These are phyloP conservation scores for Drosophila testacea DNA, from an alignment of 2,888 invertebrate species.

Conservation along the genomic window DNA sequence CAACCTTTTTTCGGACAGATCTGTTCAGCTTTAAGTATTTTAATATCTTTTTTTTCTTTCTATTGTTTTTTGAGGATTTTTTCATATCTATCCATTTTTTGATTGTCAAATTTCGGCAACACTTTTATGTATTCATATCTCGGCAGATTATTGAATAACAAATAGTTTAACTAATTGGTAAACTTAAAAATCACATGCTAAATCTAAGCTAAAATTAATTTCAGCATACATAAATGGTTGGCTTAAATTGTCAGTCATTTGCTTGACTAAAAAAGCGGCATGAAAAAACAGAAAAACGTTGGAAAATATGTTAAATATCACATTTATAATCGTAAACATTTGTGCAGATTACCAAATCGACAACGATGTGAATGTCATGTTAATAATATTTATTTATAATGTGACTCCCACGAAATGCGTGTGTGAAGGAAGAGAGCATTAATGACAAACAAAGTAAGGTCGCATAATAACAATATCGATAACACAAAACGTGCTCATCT, in stretches of 20 bases:
- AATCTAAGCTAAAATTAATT: not conserved
- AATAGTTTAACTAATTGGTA: not conserved
- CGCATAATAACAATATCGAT: conserved; percentile 49
- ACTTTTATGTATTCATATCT: not conserved
- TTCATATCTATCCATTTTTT: too few species aligned
- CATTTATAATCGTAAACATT: conserved; percentile 29
- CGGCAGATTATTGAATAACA: not conserved
- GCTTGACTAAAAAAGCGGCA: not conserved
- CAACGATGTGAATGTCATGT: conserved; percentile 36
- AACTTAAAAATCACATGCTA: not conserved
- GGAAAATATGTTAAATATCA: not conserved
- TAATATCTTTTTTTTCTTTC: too few species aligned
- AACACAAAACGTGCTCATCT: conserved; percentile 52
- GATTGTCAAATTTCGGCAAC: too few species aligned
- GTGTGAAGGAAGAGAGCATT: conserved; percentile 10
- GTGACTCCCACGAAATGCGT: conserved; percentile 31
- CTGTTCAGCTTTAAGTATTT: too few species aligned
- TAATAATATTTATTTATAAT: conserved; percentile 15
- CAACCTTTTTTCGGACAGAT: too few species aligned
- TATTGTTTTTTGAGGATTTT: too few species aligned
- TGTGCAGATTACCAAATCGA: conserved; percentile 31
- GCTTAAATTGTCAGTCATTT: not conserved
- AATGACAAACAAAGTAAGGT: conserved; percentile 33
- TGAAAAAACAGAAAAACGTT: not conserved
- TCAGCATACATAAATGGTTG: not conserved